These are phyloP conservation scores for Drosophila demipolita DNA, from an alignment of 2,888 invertebrate species.

Conservation along the genomic window DNA sequence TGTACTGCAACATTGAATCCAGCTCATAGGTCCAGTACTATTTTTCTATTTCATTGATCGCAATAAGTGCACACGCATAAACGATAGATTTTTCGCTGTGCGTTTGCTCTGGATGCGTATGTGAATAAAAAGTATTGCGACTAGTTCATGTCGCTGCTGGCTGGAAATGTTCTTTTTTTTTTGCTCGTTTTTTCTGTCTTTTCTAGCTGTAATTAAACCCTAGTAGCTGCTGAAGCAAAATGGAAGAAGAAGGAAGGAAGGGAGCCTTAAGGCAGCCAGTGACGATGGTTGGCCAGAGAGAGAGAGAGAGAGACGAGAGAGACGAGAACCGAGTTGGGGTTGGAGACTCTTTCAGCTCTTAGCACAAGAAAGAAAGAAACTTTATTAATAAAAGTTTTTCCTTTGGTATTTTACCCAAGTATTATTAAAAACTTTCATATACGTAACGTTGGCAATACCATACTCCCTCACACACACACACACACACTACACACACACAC, in stretches of 20 bases:
- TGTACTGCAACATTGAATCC: background rate
- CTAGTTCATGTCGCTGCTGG: slow-evolving; percentile 37
- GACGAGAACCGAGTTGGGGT: slow-evolving; percentile 10
- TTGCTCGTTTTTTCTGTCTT: background rate
- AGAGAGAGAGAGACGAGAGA: slow-evolving; percentile 11
- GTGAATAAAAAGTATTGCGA: slow-evolving; percentile 43
- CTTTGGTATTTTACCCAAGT: slow-evolving; percentile 77
- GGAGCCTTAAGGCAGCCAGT: slow-evolving; percentile 58
- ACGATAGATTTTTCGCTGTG: background rate
- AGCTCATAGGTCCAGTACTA: no score
- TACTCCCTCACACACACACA: slow-evolving; percentile 31
- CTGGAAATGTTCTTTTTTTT: slow-evolving; percentile 13
- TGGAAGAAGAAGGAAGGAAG: slow-evolving; percentile 32
- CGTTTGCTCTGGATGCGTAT: slow-evolving; percentile 48
- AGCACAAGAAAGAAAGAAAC: slow-evolving; percentile 71
- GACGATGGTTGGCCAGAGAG: slow-evolving; percentile 10
- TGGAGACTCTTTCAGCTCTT: slow-evolving; percentile 29
- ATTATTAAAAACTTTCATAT: slow-evolving; percentile 80
- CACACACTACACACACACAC: slow-evolving; percentile 19
- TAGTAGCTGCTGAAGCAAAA: slow-evolving; percentile 53
- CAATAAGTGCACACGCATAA: slow-evolving; percentile 5
- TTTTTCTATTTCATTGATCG: background rate
- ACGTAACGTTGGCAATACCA: slow-evolving; percentile 67
- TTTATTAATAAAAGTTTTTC: slow-evolving; percentile 81
- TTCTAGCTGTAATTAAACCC: slow-evolving; percentile 71